Conservation (phyloP, 2,113 vertebrate species). For the Lycaon pictus region DNA sequence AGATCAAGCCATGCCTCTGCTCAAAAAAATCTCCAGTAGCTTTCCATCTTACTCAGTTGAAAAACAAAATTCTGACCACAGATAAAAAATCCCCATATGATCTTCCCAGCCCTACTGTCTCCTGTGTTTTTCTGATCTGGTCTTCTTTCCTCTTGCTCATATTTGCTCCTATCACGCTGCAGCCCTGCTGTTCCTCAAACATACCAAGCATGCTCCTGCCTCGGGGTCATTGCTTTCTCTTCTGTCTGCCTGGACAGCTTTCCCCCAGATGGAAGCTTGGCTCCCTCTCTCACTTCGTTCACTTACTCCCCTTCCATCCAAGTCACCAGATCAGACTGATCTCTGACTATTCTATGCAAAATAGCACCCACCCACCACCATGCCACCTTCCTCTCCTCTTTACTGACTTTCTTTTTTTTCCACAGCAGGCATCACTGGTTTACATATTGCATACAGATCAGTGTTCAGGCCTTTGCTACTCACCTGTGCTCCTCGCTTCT, state of each 20-base stretch:
- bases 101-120: not conserved
- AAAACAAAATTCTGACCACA: not conserved
- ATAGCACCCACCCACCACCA: not conserved
- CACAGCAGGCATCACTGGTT: not conserved
- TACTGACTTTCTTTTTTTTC: not conserved
- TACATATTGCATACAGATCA: not conserved
- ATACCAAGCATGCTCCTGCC: fast-evolving
- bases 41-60: not conserved
- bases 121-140: not conserved
- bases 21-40: not conserved
- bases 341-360: not conserved
- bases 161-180: not conserved
- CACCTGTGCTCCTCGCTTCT: not conserved
- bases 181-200: not conserved
- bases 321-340: not conserved
- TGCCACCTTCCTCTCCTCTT: not conserved
- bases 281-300: not conserved
- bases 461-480: not conserved
- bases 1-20: not conserved
- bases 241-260: not conserved
- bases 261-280: not conserved
- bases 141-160: not conserved
- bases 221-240: not conserved
- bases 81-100: not conserved
- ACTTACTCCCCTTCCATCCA: not conserved